Evolutionary conservation across 2,797 vertebrate species (phyloP), one percentile per base, ranked within the genome.

Genomic region (Harpagifer antarcticus): DNA sequence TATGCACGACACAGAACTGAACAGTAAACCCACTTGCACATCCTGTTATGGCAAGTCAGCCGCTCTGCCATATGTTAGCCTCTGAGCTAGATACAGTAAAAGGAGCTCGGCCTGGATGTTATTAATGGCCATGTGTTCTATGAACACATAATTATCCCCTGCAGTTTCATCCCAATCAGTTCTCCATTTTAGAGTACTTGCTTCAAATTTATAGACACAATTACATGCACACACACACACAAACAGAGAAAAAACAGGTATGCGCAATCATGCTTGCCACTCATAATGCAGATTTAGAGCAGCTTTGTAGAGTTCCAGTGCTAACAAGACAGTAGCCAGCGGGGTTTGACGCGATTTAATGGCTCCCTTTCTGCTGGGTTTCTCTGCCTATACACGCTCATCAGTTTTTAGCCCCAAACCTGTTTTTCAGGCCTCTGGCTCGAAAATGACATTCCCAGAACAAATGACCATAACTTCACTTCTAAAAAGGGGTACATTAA

Each of bases 11-110:
- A 70, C 33, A 9, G 44, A 23, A 48, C 57, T 17, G 50, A 83
- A 64, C 58, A 69, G 77, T 66, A 79, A 64, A 76, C 45, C 47
- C 72, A 49, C 9, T 4, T 49, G 61, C 64, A 69, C 72, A 81
- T 81, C 79, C 61, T 83, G 72, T 83, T 80, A 23, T 66, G 82
- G 76, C 58, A 79, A 82, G 68, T 63, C 61, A 88, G 80, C 82
- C 60, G 23, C 58, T 61, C 61, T 57, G 62, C 90, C 88, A 90
- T 89, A 86, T 92, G 89, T 90, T 84, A 62, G 65, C 88, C 88
- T 86, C 74, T 49, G 79, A 91, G 88, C 88, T n/a, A 82, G 57
- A 78, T 65, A 70, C 78, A 78, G 85, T 87, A 85, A 88, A 76
- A 79, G 20, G 64, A 71, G 58, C 58, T 68, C 27, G 47, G 69